Conservation (phyloP, 2,113 vertebrate species). For the Lontra canadensis region DNA sequence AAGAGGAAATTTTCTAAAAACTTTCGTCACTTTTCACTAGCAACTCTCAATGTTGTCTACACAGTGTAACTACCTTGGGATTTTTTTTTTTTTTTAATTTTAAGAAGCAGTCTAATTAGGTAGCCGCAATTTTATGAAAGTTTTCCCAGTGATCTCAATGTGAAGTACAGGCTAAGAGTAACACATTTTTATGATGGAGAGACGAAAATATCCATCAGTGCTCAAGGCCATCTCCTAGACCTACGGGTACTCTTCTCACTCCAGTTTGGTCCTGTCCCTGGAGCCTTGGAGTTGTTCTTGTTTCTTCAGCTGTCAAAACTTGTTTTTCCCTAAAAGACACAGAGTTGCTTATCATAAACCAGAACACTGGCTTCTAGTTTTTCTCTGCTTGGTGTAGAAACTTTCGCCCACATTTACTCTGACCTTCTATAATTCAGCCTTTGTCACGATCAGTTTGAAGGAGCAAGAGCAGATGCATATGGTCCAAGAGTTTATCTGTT, state of each 20-base stretch:
- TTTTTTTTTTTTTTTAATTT: neutral
- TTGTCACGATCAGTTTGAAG: too few relatives aligned
- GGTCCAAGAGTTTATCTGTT: neutral
- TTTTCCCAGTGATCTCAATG: neutral
- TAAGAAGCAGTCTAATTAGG: neutral
- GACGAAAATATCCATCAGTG: neutral
- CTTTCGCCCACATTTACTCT: neutral
- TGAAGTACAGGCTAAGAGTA: neutral
- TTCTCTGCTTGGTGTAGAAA: neutral
- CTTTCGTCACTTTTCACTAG: neutral
- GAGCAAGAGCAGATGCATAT: neutral
- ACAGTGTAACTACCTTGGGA: neutral
- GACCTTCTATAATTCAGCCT: neutral
- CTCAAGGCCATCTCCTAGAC: neutral
- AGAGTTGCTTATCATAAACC: neutral
- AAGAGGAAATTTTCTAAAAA: neutral
- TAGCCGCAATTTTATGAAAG: neutral
- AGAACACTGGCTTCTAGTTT: neutral
- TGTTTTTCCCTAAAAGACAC: neutral
- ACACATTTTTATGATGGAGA: neutral
- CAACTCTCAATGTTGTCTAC: neutral
- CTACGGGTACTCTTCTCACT: neutral
- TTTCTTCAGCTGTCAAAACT: neutral
- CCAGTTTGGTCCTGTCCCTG: neutral
- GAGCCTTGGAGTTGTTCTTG: neutral